Conservation (phyloP, 2,113 vertebrate species). For the Clarias batrachus region DNA sequence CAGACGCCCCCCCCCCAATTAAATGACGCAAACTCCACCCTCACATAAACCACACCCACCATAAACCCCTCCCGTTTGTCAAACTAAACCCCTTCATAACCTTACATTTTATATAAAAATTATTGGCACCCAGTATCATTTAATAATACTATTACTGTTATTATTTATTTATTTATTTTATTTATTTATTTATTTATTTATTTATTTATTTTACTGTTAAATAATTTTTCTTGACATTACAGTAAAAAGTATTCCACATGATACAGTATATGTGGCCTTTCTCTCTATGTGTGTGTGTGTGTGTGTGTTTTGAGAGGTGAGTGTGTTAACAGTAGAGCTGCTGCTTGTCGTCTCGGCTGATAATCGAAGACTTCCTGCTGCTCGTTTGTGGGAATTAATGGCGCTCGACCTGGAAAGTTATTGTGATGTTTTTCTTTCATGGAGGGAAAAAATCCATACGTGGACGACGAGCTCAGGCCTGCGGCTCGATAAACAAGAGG, state of each 20-base stretch:
- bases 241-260: constrained; percentile 1
- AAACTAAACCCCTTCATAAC: neutral
- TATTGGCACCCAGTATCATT: neutral
- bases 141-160: neutral
- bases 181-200: too few species aligned
- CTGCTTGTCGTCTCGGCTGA: neutral
- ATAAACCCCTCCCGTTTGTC: neutral
- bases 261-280: neutral
- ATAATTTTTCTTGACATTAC: neutral
- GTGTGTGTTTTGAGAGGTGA: neutral
- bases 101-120: neutral
- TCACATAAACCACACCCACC: neutral
- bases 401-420: constrained; percentile 31
- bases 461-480: neutral
- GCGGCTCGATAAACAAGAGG: constrained; percentile 4
- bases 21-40: neutral
- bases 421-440: constrained; percentile 25
- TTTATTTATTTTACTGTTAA: neutral
- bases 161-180: neutral
- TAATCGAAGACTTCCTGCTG: constrained; percentile 42
- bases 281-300: neutral
- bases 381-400: constrained; percentile 35
- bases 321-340: constrained; percentile 22
- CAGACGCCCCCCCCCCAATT: neutral
- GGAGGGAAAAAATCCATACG: constrained; percentile 19